These are phyloP conservation scores for Nemurella pictetii DNA, from an alignment of 2,888 invertebrate genomes.

Conservation along the genomic window DNA sequence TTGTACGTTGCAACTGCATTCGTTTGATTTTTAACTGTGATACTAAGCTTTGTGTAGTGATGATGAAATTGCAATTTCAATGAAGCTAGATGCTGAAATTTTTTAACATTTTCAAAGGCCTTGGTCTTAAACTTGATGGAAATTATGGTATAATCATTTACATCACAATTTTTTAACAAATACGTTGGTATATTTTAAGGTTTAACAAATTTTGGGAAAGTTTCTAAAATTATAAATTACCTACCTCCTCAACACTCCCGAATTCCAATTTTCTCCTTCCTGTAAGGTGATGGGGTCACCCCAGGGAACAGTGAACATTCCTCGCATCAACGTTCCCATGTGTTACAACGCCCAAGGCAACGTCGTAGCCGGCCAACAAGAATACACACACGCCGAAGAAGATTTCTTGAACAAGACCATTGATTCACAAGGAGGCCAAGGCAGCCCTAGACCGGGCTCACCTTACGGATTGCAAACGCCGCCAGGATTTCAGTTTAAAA, in stretches of 20 bases:
- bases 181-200: too few relatives aligned
- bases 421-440: neutral
- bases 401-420: neutral
- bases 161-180: too few relatives aligned
- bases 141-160: too few relatives aligned
- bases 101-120: too few relatives aligned
- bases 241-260: too few relatives aligned
- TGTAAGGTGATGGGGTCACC: neutral
- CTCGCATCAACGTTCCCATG: neutral
- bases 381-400: neutral
- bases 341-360: neutral
- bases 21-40: too few relatives aligned
- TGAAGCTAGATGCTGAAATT: too few relatives aligned
- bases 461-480: neutral
- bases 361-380: neutral
- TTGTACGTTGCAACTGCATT: neutral
- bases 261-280: neutral
- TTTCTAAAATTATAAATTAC: too few relatives aligned
- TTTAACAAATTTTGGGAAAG: too few relatives aligned
- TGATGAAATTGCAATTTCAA: too few relatives aligned
- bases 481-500: neutral
- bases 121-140: too few relatives aligned
- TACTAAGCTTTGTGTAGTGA: too few relatives aligned
- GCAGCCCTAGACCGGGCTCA: neutral
- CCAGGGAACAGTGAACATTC: neutral